Percentiles rank a stretch among this genome's conserved stretches.
phyloP scores from a whole-genome alignment of 2,888 invertebrate species.

The Argyresthia goedartella region DNA sequence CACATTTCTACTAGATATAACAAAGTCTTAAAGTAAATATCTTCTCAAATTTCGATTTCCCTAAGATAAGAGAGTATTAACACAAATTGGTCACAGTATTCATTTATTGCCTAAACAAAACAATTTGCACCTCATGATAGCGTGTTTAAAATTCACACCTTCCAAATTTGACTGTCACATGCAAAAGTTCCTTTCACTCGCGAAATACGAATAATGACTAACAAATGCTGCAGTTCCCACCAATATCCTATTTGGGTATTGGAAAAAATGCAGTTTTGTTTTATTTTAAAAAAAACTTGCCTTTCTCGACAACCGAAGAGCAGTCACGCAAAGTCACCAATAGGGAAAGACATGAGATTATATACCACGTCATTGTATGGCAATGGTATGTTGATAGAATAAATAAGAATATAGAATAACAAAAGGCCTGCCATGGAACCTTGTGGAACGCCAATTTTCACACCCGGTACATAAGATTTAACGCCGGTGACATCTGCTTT shows the following conservation, averaged over 20 bases:
- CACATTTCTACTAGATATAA: too few species aligned
- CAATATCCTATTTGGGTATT: conserved; percentile 17
- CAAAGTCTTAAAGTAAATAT: too few species aligned
- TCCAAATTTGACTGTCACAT: conserved; percentile 37
- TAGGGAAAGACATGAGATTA: too few species aligned
- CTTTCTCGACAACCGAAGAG: background rate
- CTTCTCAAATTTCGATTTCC: too few species aligned
- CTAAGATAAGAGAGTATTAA: too few species aligned
- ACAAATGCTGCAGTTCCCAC: conserved; percentile 32
- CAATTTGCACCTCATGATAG: conserved; percentile 1
- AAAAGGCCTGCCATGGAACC: too few species aligned
- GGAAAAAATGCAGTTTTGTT: background rate
- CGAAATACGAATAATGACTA: conserved; percentile 23
- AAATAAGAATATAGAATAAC: too few species aligned
- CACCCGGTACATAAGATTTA: too few species aligned
- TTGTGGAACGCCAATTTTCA: too few species aligned
- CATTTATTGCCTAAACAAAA: conserved; percentile 1
- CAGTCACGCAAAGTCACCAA: background rate
- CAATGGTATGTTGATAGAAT: too few species aligned
- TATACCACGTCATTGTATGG: too few species aligned
- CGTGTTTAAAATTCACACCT: conserved; percentile 21
- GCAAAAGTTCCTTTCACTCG: conserved; percentile 23
- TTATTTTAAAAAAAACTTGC: background rate
- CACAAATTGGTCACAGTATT: conserved; percentile 8
- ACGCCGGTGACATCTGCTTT: too few species aligned